Conservation (phyloP, 2,113 vertebrate species). For the Pelobates fuscus region DNA sequence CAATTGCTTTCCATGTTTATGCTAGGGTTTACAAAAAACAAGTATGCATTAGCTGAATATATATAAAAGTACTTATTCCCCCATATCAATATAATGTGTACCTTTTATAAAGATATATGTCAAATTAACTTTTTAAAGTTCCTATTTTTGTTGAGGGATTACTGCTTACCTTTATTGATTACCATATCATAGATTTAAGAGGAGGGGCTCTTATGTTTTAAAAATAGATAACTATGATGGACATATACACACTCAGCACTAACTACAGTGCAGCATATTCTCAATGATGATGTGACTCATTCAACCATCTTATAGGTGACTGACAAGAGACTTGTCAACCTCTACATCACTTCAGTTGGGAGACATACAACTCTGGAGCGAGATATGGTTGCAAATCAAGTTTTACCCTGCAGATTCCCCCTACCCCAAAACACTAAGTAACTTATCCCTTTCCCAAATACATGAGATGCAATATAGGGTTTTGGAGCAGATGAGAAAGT, state of each 20-base stretch:
- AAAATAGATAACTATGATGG: background rate
- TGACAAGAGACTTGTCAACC: background rate
- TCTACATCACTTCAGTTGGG: background rate
- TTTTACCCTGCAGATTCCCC: constrained; percentile 32
- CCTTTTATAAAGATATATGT: background rate
- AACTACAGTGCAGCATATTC: background rate
- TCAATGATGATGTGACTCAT: background rate
- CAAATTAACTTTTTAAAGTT: too few species aligned
- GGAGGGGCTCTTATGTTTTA: background rate
- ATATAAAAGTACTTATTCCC: background rate
- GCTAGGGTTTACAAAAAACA: too few species aligned
- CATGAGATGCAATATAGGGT: constrained; percentile 29
- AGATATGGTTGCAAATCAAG: constrained; percentile 27
- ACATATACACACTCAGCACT: constrained; percentile 7
- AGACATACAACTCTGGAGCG: constrained; percentile 1
- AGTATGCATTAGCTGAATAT: background rate
- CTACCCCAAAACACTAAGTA: constrained; percentile 7
- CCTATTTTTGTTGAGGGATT: background rate
- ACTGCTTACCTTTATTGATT: background rate
- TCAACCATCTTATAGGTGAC: background rate
- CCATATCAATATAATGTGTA: background rate
- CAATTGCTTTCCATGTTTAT: background rate
- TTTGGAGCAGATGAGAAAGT: constrained; percentile 43
- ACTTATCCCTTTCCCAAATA: constrained; percentile 7
- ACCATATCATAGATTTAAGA: background rate